Evolutionary conservation across 1,140 invertebrate genomes (phyloP).

Genomic region (Palaemon carinicauda): DNA sequence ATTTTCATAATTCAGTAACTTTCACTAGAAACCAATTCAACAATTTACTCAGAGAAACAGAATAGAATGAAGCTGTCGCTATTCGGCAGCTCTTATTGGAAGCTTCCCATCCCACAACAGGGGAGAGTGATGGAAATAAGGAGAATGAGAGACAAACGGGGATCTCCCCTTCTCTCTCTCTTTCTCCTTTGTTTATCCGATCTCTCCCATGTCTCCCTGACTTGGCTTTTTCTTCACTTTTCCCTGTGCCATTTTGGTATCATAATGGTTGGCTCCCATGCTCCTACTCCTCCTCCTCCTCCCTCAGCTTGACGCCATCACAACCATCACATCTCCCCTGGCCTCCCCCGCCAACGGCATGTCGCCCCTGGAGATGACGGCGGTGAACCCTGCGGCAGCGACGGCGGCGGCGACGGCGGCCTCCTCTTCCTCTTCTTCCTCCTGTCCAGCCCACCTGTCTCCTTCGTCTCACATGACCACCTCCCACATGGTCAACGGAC

Average conservation of each 20-base stretch:
- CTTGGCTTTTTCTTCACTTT: too few species aligned
- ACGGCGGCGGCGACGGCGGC: too few species aligned
- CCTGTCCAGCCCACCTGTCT: conserved; percentile 37
- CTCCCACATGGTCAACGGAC: conserved; percentile 24
- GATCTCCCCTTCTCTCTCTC: background rate
- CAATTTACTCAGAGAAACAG: too few species aligned
- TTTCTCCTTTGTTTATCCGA: background rate
- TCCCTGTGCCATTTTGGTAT: background rate
- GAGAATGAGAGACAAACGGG: background rate
- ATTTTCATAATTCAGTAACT: too few species aligned
- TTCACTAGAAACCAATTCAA: too few species aligned
- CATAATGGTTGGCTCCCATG: background rate
- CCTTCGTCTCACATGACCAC: conserved; percentile 5
- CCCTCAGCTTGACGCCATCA: conserved; percentile 32
- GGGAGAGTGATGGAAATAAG: background rate
- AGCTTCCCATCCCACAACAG: background rate
- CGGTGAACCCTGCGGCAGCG: background rate
- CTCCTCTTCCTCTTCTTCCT: background rate
- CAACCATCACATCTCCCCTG: conserved; percentile 28
- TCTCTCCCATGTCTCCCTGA: background rate
- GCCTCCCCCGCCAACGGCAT: conserved; percentile 30
- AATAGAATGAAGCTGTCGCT: background rate
- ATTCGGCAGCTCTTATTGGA: background rate
- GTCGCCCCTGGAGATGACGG: conserved; percentile 35
- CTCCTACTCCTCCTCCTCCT: background rate